Percentiles rank a stretch among this genome's conserved stretches.
phyloP scores from a whole-genome alignment of 2,797 vertebrate genomes.

The Oreochromis grahami region DNA sequence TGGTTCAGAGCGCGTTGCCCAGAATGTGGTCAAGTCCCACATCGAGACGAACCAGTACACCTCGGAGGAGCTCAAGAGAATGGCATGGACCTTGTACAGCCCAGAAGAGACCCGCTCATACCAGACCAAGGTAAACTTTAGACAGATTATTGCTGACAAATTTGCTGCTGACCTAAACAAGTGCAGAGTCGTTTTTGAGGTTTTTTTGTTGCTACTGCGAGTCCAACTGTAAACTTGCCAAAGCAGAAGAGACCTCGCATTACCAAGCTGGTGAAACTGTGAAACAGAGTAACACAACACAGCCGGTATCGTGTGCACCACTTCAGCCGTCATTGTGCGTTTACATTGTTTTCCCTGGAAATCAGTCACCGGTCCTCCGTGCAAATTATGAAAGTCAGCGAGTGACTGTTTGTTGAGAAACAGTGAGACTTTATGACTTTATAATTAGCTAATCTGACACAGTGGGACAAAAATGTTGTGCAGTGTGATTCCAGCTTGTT shows the following conservation, averaged over 20 bases:
- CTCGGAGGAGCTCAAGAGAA: slow-evolving; percentile 84
- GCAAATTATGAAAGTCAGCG: neutral
- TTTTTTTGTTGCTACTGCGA: neutral
- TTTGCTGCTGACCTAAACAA: neutral
- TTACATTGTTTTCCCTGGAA: neutral
- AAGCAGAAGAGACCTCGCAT: neutral
- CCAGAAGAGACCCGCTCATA: slow-evolving; percentile 82
- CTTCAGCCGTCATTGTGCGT: fast-evolving
- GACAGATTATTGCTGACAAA: neutral
- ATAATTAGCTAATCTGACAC: neutral
- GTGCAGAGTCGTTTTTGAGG: neutral
- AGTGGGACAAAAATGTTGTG: neutral
- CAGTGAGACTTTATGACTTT: neutral
- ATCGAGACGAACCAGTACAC: slow-evolving; percentile 89
- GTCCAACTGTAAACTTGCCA: neutral
- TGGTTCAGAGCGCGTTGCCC: slow-evolving; percentile 79
- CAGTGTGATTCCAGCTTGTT: neutral
- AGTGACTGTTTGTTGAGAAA: too few relatives aligned
- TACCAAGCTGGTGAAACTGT: neutral
- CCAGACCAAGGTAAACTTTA: slow-evolving; percentile 81
- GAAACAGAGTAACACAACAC: neutral
- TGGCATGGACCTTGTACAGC: slow-evolving; percentile 83
- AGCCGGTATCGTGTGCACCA: neutral
- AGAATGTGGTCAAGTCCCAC: slow-evolving; percentile 89
- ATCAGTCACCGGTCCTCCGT: neutral